phyloP scores from a whole-genome alignment of 2,888 invertebrate genomes.

The Cetonia aurata region DNA sequence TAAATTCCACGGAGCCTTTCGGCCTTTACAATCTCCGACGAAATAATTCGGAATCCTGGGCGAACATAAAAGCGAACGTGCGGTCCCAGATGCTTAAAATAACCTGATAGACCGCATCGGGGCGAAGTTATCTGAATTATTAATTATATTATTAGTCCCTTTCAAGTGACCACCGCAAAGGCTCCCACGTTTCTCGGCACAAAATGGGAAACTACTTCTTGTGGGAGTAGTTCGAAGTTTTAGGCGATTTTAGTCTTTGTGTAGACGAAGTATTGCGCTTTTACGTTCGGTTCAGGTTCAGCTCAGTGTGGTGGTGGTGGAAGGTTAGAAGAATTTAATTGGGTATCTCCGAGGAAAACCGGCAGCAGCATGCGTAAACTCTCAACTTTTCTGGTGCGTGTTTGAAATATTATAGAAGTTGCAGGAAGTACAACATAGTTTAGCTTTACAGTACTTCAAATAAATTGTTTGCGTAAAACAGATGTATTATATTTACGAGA shows the following conservation, averaged over 20 bases:
- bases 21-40: constrained; percentile 28
- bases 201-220: constrained; percentile 15
- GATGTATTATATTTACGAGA: too few relatives aligned
- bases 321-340: too few relatives aligned
- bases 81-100: constrained; percentile 48
- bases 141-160: constrained; percentile 50
- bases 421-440: too few relatives aligned
- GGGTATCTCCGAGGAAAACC: too few relatives aligned
- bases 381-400: too few relatives aligned
- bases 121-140: constrained; percentile 50
- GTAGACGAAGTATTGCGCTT: background rate
- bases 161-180: constrained; percentile 35
- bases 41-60: constrained; percentile 34
- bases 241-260: background rate
- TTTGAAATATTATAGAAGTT: too few relatives aligned
- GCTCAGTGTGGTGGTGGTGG: too few relatives aligned
- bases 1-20: constrained; percentile 41
- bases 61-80: constrained; percentile 22
- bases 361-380: too few relatives aligned
- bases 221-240: constrained; percentile 8
- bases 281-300: too few relatives aligned
- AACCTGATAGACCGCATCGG: constrained; percentile 46
- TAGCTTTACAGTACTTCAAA: too few relatives aligned
- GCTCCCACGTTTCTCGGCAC: background rate
- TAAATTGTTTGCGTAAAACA: too few relatives aligned